Conservation (phyloP, 2,113 vertebrate genomes). For the Etia nguti region DNA sequence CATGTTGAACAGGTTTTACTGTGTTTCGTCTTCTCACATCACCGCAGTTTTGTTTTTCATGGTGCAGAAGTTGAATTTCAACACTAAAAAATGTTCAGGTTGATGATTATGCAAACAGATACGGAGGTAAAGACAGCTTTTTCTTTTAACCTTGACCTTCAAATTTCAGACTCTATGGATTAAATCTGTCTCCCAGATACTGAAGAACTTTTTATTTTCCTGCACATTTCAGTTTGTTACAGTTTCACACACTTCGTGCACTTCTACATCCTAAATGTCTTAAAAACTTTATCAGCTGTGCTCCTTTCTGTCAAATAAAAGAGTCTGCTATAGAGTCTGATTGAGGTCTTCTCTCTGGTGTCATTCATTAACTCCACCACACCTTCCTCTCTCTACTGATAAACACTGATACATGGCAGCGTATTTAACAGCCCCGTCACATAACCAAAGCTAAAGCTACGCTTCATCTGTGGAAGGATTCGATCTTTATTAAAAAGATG, state of each 20-base stretch:
- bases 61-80: not conserved
- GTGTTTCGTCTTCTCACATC: not conserved
- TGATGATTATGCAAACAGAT: not conserved
- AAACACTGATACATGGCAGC: not conserved
- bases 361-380: constrained; percentile 56
- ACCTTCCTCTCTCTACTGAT: constrained; percentile 7
- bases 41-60: constrained; percentile 16
- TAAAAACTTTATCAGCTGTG: constrained; percentile 40
- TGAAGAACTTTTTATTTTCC: not conserved
- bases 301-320: constrained; percentile 56
- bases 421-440: not conserved
- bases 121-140: not conserved
- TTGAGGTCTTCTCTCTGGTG: not conserved
- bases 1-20: not conserved
- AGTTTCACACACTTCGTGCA: constrained; percentile 4
- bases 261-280: constrained; percentile 15
- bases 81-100: not conserved
- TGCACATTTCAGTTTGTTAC: constrained; percentile 7
- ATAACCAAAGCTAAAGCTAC: not conserved
- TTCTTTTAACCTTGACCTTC: not conserved
- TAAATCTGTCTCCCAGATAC: not conserved
- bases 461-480: not conserved
- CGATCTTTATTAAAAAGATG: accelerated
- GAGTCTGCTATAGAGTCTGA: constrained; percentile 30
- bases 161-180: not conserved